Percentiles rank a stretch among this genome's conserved stretches.
Evolutionary conservation across 2,888 invertebrate genomes (phyloP).

Genomic region (Ceriagrion tenellum): DNA sequence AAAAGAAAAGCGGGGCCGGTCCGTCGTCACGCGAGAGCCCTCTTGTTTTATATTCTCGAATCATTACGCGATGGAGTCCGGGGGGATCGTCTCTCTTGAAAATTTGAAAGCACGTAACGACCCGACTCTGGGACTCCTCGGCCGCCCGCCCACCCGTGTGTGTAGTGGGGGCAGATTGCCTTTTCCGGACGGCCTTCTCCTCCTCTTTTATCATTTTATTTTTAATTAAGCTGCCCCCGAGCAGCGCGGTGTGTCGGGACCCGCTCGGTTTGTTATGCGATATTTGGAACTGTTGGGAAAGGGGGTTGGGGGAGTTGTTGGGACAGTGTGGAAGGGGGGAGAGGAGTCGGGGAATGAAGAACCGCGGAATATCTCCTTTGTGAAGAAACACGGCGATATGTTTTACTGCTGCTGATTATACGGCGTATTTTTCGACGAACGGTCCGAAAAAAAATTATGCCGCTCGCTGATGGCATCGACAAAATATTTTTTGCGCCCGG

Average conservation of each 20-base stretch:
- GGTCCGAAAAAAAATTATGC: conserved; percentile 16
- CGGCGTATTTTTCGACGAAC: not conserved
- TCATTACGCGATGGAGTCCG: not conserved
- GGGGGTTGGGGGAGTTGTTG: too few relatives aligned
- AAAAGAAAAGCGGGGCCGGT: too few relatives aligned
- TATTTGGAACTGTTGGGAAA: not conserved
- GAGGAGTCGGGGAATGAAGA: not conserved
- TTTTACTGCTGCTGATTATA: conserved; percentile 26
- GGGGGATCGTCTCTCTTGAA: not conserved
- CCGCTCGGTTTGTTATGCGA: not conserved
- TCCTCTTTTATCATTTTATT: not conserved
- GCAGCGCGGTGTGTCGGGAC: not conserved
- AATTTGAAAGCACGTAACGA: conserved; percentile 1
- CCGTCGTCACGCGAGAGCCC: not conserved
- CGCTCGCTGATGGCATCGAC: not conserved
- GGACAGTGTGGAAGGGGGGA: not conserved
- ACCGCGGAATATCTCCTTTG: not conserved
- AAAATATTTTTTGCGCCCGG: not conserved
- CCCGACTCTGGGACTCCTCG: not conserved
- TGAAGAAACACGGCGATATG: conserved; percentile 15
- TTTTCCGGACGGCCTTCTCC: not conserved
- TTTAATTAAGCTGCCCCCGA: conserved; percentile 2
- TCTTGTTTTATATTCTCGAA: conserved; percentile 1
- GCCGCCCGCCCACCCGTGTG: not conserved
- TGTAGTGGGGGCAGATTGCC: not conserved